A percentile compares a stretch with the other conserved stretches of the same genome.
phyloP scores from a whole-genome alignment of 2,888 invertebrate species.

The Apamea epomidion region DNA sequence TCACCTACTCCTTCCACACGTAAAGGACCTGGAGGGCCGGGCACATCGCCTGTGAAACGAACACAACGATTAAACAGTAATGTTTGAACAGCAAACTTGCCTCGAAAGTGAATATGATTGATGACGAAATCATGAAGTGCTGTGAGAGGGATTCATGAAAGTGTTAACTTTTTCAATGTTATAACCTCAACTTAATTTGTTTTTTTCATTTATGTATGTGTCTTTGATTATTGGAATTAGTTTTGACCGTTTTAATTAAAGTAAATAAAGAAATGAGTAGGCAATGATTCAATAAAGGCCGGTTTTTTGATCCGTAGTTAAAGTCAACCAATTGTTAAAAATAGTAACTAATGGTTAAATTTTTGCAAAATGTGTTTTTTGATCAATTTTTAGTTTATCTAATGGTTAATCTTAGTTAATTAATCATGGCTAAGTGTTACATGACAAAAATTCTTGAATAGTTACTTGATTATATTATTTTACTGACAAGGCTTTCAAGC shows the following conservation, averaged over 20 bases:
- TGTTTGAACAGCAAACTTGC: not conserved
- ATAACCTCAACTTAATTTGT: not conserved
- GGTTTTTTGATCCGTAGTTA: no score
- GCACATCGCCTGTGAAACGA: conserved; percentile 92
- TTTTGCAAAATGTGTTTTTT: no score
- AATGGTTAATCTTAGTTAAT: not conserved
- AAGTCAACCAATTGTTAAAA: no score
- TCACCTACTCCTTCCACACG: conserved; percentile 93
- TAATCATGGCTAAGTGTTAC: not conserved
- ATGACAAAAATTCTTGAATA: not conserved
- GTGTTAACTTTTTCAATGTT: not conserved
- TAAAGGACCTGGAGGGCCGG: conserved; percentile 94
- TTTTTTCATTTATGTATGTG: not conserved
- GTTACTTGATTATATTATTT: not conserved
- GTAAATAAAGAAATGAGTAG: not conserved
- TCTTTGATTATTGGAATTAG: not conserved
- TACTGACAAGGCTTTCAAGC: not conserved
- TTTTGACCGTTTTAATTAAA: not conserved
- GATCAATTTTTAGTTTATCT: no score
- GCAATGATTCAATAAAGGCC: no score
- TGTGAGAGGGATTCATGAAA: not conserved
- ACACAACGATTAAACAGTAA: conserved; percentile 38
- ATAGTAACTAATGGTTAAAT: no score
- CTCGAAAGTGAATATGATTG: not conserved
- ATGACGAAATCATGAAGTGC: not conserved